A percentile compares a stretch with the other conserved stretches of the same genome.
phyloP scores from a whole-genome alignment of 2,888 invertebrate genomes.

The Galerucella nymphaeae region DNA sequence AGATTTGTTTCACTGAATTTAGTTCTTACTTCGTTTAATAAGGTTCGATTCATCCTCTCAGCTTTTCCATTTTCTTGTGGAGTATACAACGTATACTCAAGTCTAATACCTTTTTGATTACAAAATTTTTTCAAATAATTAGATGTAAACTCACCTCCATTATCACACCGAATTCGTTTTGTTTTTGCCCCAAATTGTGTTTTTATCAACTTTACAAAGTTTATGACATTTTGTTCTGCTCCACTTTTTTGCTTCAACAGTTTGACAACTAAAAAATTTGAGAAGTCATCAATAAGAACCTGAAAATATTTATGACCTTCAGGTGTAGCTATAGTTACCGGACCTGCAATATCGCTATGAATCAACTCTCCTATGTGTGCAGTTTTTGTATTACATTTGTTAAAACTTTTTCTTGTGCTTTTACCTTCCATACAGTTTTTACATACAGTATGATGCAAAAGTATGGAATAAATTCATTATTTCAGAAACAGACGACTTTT shows the following conservation, averaged over 20 bases:
- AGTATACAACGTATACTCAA: slow-evolving; percentile 44
- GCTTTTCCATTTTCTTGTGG: slow-evolving; percentile 48
- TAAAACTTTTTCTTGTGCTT: slow-evolving; percentile 20
- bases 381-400: neutral
- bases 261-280: no score
- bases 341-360: no score
- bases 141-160: slow-evolving; percentile 42
- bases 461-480: no score
- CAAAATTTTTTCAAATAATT: slow-evolving; percentile 33
- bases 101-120: neutral
- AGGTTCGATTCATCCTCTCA: slow-evolving; percentile 48
- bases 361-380: no score
- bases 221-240: no score
- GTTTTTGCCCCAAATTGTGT: slow-evolving; percentile 39
- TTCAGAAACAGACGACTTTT: no score
- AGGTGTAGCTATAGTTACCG: no score
- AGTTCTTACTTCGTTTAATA: slow-evolving; percentile 46
- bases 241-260: no score
- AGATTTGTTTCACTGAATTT: slow-evolving; percentile 44
- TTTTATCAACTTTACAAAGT: neutral
- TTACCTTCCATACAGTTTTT: slow-evolving; percentile 22
- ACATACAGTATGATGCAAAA: no score
- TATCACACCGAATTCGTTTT: slow-evolving; percentile 37
- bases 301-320: no score
- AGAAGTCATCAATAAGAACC: no score